Base-by-base conservation (phyloP, 2,113 vertebrate species). In the Pogona vitticeps region DNA sequence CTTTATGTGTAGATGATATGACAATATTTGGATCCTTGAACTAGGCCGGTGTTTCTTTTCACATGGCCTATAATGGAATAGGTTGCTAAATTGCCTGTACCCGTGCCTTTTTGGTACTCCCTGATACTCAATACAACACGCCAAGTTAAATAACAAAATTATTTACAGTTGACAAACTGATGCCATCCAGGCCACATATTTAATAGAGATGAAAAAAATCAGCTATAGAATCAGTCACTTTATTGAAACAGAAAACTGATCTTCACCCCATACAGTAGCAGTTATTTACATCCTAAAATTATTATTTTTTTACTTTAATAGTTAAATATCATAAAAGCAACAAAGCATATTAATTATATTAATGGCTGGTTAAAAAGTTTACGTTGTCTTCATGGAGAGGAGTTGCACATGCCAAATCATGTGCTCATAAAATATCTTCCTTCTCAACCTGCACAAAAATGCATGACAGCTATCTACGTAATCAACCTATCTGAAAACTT, bases 291-390 rank as follows among this genome's bases (percentile, higher is more conserved):
- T 84, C 87, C 90, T 82, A 93, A 46, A 85, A 65, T 33, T 76
- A 42, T 83, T n/a, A n/a, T n/a, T n/a, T n/a, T 61, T 82, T 75
- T 89, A 88, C 89, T 77, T 90, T 92, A 52, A 52, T 52, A 10
- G 80, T 88, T 83, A 14, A 3, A 36, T 56, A 63, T 72, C 92
- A 83, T 88, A 88, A 95, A 94, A 91, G 18, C 70, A 88, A 92
- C 91, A 91, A 75, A 61, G 84, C 79, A 90, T 81, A 93, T 91
- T 93, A 93, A 94, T 92, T 93, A 76, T 93, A 93, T 87, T 91
- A 31, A 71, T 58, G 88, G 94, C 65, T 91, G 21, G 91, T 70
- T 86, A 86, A 71, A 84, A 72, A 73, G 28, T 26, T n/a, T 94
- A 72, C 92, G 94, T 88, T 83, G 86, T 88, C 78, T 88, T 42